These are phyloP conservation scores for Melanotaenia nigrans DNA, from an alignment of 2,797 vertebrate species.

Conservation along the genomic window DNA sequence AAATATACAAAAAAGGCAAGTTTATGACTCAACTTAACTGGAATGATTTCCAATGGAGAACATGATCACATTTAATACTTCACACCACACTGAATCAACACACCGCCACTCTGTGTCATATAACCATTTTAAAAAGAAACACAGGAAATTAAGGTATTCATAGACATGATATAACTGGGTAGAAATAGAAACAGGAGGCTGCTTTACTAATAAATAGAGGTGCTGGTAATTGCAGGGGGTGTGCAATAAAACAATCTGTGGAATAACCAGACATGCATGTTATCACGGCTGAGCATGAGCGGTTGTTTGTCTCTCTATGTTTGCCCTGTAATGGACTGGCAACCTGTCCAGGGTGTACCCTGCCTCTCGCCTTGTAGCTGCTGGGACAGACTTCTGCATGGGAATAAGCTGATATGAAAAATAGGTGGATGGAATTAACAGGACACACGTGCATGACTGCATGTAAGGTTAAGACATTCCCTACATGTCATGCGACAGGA, in stretches of 20 bases:
- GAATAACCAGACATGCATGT: neutral
- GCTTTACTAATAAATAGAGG: conserved; percentile 11
- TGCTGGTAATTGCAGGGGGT: neutral
- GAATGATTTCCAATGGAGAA: neutral
- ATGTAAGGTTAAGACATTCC: neutral
- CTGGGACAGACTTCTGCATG: too few species aligned
- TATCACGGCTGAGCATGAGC: too few species aligned
- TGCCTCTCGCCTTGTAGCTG: too few species aligned
- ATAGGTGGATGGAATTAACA: neutral
- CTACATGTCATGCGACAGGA: neutral
- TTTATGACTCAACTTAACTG: conserved; percentile 12
- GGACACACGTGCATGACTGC: neutral
- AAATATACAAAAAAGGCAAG: neutral
- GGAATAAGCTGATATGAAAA: too few species aligned
- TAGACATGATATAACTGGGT: conserved; percentile 9
- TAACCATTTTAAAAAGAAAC: neutral
- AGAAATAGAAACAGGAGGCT: conserved; percentile 17
- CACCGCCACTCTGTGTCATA: neutral
- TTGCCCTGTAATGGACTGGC: too few species aligned
- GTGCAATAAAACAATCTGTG: neutral
- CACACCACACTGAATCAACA: conserved; percentile 3
- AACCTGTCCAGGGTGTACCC: too few species aligned
- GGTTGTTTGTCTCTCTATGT: too few species aligned
- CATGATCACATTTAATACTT: neutral
- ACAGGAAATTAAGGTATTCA: conserved; percentile 2